Evolutionary conservation across 64 coral and sea anemone species (phyloP).

Genomic region (Astreopora myriophthalma): DNA sequence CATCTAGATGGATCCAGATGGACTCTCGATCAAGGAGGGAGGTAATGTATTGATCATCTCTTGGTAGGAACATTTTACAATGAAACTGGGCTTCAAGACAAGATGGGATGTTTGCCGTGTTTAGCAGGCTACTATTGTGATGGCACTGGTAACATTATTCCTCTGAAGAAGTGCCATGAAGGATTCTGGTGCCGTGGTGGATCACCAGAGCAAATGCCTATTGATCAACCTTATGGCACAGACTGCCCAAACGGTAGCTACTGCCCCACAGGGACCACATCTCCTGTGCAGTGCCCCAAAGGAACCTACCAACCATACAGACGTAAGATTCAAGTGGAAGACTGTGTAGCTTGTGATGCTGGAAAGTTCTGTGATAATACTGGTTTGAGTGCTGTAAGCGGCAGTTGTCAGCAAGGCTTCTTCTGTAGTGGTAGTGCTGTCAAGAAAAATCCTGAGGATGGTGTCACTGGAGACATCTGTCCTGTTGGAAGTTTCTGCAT

Average conservation of each 20-base stretch:
- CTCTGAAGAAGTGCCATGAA: slow-evolving; percentile 75
- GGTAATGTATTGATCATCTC: not conserved
- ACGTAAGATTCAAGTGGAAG: slow-evolving; percentile 64
- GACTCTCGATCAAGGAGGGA: no score
- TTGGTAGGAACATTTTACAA: slow-evolving; percentile 86
- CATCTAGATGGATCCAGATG: no score
- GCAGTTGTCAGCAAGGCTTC: slow-evolving; percentile 73
- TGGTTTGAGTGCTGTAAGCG: slow-evolving; percentile 75
- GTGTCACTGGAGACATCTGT: slow-evolving; percentile 71
- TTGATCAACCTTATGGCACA: slow-evolving; percentile 72
- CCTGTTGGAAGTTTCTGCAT: slow-evolving; percentile 82
- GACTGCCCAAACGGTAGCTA: slow-evolving; percentile 95
- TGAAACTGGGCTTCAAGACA: slow-evolving; percentile 64
- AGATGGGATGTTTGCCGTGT: slow-evolving; percentile 77
- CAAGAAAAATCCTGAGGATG: slow-evolving; percentile 73
- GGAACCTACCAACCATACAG: slow-evolving; percentile 85
- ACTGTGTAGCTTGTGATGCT: slow-evolving; percentile 92
- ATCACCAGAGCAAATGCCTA: slow-evolving; percentile 68
- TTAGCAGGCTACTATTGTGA: slow-evolving; percentile 86
- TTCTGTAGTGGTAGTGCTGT: slow-evolving; percentile 76
- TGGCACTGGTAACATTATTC: slow-evolving; percentile 61
- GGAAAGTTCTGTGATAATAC: slow-evolving; percentile 94
- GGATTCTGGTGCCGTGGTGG: slow-evolving; percentile 93
- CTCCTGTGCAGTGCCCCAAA: slow-evolving; percentile 80
- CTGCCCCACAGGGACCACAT: slow-evolving; percentile 86